A percentile compares a stretch with the other conserved stretches of the same genome.
Evolutionary conservation across 2,888 invertebrate genomes (phyloP).

Genomic region (Drosophila macrospina): DNA sequence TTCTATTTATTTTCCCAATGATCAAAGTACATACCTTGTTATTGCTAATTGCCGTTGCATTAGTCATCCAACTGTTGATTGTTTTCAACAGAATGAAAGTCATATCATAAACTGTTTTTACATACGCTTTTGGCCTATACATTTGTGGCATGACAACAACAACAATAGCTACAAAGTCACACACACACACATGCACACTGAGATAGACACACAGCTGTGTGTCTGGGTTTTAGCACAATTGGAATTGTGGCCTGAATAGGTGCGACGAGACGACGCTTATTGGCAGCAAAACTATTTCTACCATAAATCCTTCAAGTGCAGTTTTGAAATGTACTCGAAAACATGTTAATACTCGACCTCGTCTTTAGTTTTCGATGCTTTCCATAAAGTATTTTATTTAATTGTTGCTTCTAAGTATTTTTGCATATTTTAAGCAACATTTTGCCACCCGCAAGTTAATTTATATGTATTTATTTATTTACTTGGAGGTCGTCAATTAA

Average conservation of each 20-base stretch:
- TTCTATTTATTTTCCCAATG: conserved; percentile 18
- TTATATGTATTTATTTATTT: conserved; percentile 3
- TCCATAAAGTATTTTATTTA: conserved; percentile 17
- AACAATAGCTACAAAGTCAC: not conserved
- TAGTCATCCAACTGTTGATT: conserved; percentile 46
- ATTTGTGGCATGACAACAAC: conserved; percentile 5
- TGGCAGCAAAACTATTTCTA: conserved; percentile 16
- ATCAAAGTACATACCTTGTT: conserved; percentile 20
- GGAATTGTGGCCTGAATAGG: conserved; percentile 22
- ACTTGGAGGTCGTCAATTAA: conserved; percentile 43
- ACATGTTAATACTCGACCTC: conserved; percentile 10
- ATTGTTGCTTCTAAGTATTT: conserved; percentile 10
- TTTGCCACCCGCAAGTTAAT: conserved; percentile 9
- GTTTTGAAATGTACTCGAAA: conserved; percentile 1
- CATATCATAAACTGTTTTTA: conserved; percentile 29
- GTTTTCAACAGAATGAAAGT: conserved; percentile 51
- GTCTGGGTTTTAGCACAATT: conserved; percentile 27
- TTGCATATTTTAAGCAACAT: conserved; percentile 13
- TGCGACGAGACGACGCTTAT: conserved; percentile 26
- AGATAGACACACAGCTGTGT: conserved; percentile 41
- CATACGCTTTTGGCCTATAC: conserved; percentile 32
- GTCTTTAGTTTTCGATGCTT: conserved; percentile 5
- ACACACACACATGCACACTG: too few species aligned
- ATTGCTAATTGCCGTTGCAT: conserved; percentile 45
- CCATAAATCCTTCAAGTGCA: conserved; percentile 35